Evolutionary conservation across 2,797 vertebrate genomes (phyloP).

Genomic region (Cottoperca gobio): DNA sequence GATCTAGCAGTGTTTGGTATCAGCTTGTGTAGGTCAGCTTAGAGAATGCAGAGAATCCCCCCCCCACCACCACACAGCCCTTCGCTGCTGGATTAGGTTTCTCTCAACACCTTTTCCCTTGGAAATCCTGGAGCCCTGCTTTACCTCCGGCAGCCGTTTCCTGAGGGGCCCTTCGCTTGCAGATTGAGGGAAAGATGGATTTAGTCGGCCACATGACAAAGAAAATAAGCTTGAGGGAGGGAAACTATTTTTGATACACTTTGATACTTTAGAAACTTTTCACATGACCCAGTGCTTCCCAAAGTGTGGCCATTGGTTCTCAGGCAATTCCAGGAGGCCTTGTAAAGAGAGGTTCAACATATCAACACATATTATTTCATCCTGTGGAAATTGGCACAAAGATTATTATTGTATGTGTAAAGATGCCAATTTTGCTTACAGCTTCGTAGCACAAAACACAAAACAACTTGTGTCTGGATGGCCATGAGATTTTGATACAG

Average conservation of each 20-base stretch:
- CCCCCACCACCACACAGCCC: background rate
- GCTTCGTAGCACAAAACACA: no score
- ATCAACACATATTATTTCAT: background rate
- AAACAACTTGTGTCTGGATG: no score
- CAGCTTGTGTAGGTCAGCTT: conserved; percentile 11
- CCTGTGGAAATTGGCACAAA: background rate
- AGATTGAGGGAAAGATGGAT: conserved; percentile 26
- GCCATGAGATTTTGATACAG: no score
- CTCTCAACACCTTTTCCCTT: conserved; percentile 54
- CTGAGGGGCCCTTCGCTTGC: conserved; percentile 29
- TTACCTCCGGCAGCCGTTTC: conserved; percentile 50
- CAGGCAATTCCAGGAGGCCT: conserved; percentile 3
- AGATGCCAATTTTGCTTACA: background rate
- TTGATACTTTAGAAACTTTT: conserved; percentile 33
- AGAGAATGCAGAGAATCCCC: conserved; percentile 37
- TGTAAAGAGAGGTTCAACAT: background rate
- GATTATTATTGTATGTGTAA: background rate
- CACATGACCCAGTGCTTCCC: conserved; percentile 41
- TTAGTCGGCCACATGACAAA: conserved; percentile 28
- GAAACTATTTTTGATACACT: conserved; percentile 32
- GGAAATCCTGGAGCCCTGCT: conserved; percentile 39
- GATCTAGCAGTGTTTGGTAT: conserved; percentile 3
- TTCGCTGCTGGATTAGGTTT: conserved; percentile 56
- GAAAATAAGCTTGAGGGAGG: conserved; percentile 12
- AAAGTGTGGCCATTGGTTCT: background rate